Conservation (phyloP, 2,113 vertebrate genomes). For the Octodon degus region DNA sequence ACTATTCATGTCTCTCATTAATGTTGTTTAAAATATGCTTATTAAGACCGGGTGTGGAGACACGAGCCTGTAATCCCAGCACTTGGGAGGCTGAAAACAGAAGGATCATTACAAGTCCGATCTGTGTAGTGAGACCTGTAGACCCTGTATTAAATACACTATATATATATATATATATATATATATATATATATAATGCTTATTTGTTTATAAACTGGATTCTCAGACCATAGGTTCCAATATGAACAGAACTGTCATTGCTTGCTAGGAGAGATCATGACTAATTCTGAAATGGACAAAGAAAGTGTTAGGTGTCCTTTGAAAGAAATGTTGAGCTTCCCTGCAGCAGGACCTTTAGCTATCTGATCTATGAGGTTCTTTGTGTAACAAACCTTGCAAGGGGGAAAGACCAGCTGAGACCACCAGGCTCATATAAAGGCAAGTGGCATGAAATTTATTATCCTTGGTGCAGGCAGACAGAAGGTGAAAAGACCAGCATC, state of each 20-base stretch:
- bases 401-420: neutral
- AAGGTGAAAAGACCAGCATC: neutral
- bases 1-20: neutral
- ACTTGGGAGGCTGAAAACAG: no score
- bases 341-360: neutral
- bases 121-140: no score
- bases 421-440: neutral
- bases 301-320: neutral
- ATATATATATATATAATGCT: no score
- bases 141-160: no score
- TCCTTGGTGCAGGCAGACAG: neutral
- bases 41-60: no score
- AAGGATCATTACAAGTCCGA: no score
- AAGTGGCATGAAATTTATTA: neutral
- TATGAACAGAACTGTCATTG: neutral
- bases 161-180: no score
- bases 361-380: neutral
- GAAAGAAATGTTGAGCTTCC: fast-evolving
- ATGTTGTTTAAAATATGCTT: neutral
- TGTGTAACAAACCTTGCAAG: neutral
- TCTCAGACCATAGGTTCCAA: neutral
- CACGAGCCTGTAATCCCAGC: no score
- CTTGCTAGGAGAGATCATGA: neutral
- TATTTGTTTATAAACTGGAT: neutral
- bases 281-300: neutral